Evolutionary conservation across 2,113 vertebrate species (phyloP), one percentile per base, ranked within the genome.

Genomic region (Polypterus bichir): DNA sequence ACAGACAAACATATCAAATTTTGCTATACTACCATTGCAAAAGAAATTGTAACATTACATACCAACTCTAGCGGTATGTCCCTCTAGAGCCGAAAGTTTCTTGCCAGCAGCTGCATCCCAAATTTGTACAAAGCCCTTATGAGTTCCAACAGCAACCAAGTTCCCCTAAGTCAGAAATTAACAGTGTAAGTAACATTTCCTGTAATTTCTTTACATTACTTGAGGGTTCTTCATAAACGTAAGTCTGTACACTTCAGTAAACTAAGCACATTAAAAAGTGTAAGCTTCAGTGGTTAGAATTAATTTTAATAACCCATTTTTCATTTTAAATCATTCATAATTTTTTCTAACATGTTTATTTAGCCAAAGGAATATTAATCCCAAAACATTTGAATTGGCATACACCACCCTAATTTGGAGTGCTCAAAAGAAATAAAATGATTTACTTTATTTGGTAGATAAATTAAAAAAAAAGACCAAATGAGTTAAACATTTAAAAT

Each of bases 111-210:
- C 92, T 0, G 96, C 93, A 49, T 99, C 96, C 96, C 96, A 99
- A 68, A 99, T 99, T 78, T 99, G 96, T 54, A 98, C 95, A 48
- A 96, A 97, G 62, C 94, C 96, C 76, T 99, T 99, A 75, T 99
- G 96, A 5, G 96, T 99, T 10, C 96, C 96, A 2, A 99, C 96
- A 0, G 96, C 95, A 9, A 99, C 95, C 66, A 96, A 78, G 73
- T 97, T 99, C 58, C 96, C 96, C 96, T 99, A 47, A 9, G 70
- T 46, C 76, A 71, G 44, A 59, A 1, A 51, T 5, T 60, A 45
- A 70, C 48, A 54, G 57, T 6, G 27, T 27, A 27, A 27, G 27
- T 27, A 27, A 27, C 27, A 27, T 27, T 27, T 27, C 27, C 27
- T 27, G n/a, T n/a, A n/a, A n/a, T 9, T 7, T 27, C 49, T 61